A percentile compares a stretch with the other conserved stretches of the same genome.
These are phyloP conservation scores for Dusona sp. DNA, from an alignment of 2,888 invertebrate species.

Conservation along the genomic window DNA sequence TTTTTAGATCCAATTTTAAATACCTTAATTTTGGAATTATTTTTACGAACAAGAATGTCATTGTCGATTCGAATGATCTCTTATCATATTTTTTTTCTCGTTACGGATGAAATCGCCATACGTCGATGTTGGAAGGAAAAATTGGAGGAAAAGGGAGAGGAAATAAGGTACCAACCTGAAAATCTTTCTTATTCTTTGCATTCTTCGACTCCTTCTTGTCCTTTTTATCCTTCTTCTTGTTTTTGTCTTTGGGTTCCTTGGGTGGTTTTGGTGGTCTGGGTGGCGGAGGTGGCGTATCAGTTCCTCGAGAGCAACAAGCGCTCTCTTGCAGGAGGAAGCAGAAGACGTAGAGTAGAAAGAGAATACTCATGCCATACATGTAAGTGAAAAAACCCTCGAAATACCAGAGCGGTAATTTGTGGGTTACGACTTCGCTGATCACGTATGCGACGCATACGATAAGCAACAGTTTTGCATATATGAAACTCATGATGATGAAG, in stretches of 20 bases:
- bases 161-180: slow-evolving; percentile 83
- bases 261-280: slow-evolving; percentile 87
- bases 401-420: slow-evolving; percentile 95
- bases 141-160: not conserved
- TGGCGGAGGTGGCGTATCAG: slow-evolving; percentile 87
- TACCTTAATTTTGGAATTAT: no score
- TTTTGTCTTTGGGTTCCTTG: slow-evolving; percentile 90
- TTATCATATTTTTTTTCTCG: no score
- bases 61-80: no score
- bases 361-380: slow-evolving; percentile 96
- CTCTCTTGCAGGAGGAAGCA: slow-evolving; percentile 97
- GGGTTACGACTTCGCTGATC: slow-evolving; percentile 97
- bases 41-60: no score
- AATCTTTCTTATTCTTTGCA: slow-evolving; percentile 86
- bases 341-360: slow-evolving; percentile 97
- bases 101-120: no score
- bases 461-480: slow-evolving; percentile 97
- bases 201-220: slow-evolving; percentile 87
- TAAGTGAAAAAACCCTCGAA: slow-evolving; percentile 98
- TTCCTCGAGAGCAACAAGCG: slow-evolving; percentile 91
- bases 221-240: slow-evolving; percentile 87
- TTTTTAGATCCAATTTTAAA: no score
- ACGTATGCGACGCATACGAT: slow-evolving; percentile 97
- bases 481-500: slow-evolving; percentile 98
- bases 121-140: not conserved